A percentile compares a stretch with the other conserved stretches of the same genome.
phyloP scores from a whole-genome alignment of 2,797 vertebrate species.

The Phaenicophaeus curvirostris region DNA sequence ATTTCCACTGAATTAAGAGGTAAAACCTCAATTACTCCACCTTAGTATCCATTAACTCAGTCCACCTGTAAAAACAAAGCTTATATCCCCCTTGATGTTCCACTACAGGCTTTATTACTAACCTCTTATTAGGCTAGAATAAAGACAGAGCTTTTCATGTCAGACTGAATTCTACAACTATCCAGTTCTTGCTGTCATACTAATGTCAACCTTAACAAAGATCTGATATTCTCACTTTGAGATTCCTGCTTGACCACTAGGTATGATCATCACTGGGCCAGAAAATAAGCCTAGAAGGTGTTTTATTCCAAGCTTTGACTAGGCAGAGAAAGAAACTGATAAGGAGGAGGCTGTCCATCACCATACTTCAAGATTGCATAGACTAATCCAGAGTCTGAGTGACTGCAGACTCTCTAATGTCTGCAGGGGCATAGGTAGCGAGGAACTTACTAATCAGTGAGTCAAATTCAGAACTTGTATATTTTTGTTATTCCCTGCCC shows the following conservation, averaged over 20 bases:
- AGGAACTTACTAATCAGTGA: background rate
- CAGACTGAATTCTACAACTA: background rate
- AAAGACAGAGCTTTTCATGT: background rate
- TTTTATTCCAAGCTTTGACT: background rate
- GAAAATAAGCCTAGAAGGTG: background rate
- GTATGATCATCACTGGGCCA: background rate
- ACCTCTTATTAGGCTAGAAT: background rate
- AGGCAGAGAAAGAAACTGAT: background rate
- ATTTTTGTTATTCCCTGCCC: background rate
- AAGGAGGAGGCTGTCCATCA: background rate
- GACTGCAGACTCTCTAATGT: background rate
- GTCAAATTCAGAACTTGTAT: background rate
- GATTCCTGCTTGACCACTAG: background rate
- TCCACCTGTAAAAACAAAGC: background rate
- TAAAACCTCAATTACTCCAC: background rate
- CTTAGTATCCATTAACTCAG: background rate
- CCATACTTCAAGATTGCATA: background rate
- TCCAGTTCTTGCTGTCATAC: background rate
- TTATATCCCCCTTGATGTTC: background rate
- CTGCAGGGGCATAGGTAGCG: background rate
- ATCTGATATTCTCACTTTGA: background rate
- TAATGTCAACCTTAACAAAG: background rate
- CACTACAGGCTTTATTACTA: background rate
- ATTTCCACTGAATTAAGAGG: background rate
- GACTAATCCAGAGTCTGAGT: background rate